phyloP scores from a whole-genome alignment of 2,797 vertebrate genomes.

The Xiphorhynchus erythropygius region DNA sequence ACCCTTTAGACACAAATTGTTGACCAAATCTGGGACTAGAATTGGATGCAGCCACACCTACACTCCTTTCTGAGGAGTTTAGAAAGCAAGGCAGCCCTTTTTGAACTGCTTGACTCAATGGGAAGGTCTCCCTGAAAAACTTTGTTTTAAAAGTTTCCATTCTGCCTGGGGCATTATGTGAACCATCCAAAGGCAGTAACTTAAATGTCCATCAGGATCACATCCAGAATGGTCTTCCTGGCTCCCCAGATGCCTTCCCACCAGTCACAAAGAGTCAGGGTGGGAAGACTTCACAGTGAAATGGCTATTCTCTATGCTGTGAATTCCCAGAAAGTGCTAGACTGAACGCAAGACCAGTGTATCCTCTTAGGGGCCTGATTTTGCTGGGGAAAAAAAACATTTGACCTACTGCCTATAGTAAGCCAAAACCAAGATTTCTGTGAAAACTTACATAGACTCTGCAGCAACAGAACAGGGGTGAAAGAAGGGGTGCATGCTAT shows the following conservation, averaged over 20 bases:
- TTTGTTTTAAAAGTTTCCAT: neutral
- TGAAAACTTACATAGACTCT: neutral
- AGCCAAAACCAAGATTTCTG: neutral
- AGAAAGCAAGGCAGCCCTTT: neutral
- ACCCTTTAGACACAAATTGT: neutral
- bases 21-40: neutral
- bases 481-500: neutral
- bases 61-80: neutral
- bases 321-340: neutral
- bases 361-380: neutral
- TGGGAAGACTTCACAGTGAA: neutral
- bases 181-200: neutral
- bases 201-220: neutral
- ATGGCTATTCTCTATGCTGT: neutral
- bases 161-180: neutral
- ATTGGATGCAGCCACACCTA: neutral
- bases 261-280: neutral
- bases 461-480: neutral
- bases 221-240: neutral
- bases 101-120: fast-evolving
- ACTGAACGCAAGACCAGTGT: neutral
- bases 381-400: neutral
- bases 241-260: neutral
- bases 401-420: neutral
- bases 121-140: neutral